Base-by-base conservation (phyloP, 2,888 invertebrate genomes). In the Athetis lepigone region DNA sequence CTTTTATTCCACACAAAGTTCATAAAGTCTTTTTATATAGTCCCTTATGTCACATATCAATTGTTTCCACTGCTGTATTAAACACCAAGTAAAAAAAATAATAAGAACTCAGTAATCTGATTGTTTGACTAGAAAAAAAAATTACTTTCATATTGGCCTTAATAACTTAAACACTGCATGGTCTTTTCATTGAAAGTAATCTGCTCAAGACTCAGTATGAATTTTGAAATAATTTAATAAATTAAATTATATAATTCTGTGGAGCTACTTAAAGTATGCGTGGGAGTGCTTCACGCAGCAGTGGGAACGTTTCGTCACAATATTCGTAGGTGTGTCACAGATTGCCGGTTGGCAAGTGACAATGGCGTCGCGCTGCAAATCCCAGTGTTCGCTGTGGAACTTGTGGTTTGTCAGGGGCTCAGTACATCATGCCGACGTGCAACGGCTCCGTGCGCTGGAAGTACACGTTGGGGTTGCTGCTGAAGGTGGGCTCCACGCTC, bases 371-470 rank as follows among this genome's bases (percentile, higher is more conserved):
- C 87, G 87, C 94, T 94, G 94, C 95, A 93, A 94, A 92, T 90
- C 86, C 87, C 93, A 92, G 86, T 90, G 94, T 94, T 95, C 94
- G 81, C 82, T 79, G 71, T 54, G 87, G 95, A 94, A 94, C 94
- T 90, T 90, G 85, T 91, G 94, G 92, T 87, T 93, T 93, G 94
- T 85, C 93, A 94, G 94, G 83, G 90, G 79, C 81, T 79, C 79
- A 98, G 94, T 98, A 98, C 97, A 98, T 98, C 97, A 98, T 98
- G 92, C 98, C 98, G 79, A 98, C 98, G 95, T 98, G 98, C 83
- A 98, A 96, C 72, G 97, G 97, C 83, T 95, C 95, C 82, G 97
- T 96, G 85, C 98, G 96, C 92, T 98, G 98, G 93, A 98, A 98
- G 92, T 97, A 98, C 77, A 98, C 98, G 95, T 98, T 98, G 79